Evolutionary conservation across 2,797 vertebrate genomes (phyloP), one percentile per base, ranked within the genome.

Genomic region (Hirundo rustica): DNA sequence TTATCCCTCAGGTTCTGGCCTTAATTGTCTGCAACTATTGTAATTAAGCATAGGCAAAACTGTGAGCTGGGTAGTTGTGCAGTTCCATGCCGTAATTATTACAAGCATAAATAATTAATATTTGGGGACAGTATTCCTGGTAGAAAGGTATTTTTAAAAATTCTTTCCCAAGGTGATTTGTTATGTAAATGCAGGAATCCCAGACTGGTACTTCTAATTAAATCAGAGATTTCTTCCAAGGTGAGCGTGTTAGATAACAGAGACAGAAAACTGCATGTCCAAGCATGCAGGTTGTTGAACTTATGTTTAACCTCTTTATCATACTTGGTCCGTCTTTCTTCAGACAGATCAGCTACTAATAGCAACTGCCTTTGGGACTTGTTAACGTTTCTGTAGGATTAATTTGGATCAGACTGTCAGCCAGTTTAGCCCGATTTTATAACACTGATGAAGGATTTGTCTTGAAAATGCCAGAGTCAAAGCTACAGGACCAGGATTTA

Each of bases 271-370:
- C 66, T 67, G 36, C 62, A 54, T 58, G 66, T 66, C 55, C 76
- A 72, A 87, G 60, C 26, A 87, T 5, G 7, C 27, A 68, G 42
- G 36, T 48, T 76, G 72, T 64, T 71, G 48, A 62, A 45, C 60
- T 92, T 92, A 70, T 77, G 94, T 96, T 95, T 93, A 92, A 89
- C 75, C 48, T 93, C 61, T 78, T 82, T 53, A 50, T 70, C 55
- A 45, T 23, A 60, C 47, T 66, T 40, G 32, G 62, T 85, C 67
- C 61, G 34, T 66, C 83, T 68, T 92, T 73, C 68, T 66, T 85
- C 62, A 72, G 79, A 68, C 29, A 89, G 61, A 92, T 78, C 88
- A 89, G 55, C 78, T 85, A 62, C 81, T 94, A 89, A 88, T 72
- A 88, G 89, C 54, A 90, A 51, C 72, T 58, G 66, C 44, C 78